Conservation (phyloP, 2,113 vertebrate species). For the Clarias magur region DNA sequence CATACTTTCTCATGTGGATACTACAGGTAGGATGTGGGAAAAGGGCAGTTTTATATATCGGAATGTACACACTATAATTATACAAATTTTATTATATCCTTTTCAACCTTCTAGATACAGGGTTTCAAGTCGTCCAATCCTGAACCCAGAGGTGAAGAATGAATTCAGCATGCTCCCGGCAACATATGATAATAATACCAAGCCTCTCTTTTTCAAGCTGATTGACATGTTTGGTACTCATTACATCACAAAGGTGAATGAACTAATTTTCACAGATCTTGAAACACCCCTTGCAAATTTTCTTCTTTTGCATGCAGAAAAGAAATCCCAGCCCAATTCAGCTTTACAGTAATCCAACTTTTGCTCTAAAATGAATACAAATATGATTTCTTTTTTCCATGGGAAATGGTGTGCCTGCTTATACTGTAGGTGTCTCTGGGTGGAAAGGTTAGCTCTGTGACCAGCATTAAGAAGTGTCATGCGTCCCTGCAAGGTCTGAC, state of each 20-base stretch:
- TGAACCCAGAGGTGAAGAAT: constrained; percentile 64
- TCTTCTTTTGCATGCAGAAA: not conserved
- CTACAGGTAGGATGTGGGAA: constrained; percentile 72
- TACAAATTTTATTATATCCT: not conserved
- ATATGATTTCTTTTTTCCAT: not conserved
- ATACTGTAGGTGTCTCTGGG: constrained; percentile 71
- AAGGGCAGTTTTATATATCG: too few species aligned
- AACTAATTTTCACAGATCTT: not conserved
- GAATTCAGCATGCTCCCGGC: constrained; percentile 46
- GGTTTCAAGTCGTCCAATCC: constrained; percentile 54
- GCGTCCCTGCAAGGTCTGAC: constrained; percentile 71
- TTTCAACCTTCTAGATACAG: constrained; percentile 61
- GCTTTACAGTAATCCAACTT: not conserved
- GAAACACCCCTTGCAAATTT: not conserved
- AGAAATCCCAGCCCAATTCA: not conserved
- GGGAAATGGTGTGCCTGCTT: not conserved
- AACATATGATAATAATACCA: not conserved
- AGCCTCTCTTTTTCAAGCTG: constrained; percentile 69
- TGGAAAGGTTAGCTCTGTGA: constrained; percentile 73
- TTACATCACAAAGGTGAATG: constrained; percentile 71
- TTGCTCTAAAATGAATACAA: not conserved
- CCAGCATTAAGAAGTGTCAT: constrained; percentile 78
- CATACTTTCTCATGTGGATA: constrained; percentile 68
- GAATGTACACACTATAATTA: not conserved
- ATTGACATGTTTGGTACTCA: constrained; percentile 76